phyloP scores from a whole-genome alignment of 2,113 vertebrate genomes.

The Pontoporia blainvillei region DNA sequence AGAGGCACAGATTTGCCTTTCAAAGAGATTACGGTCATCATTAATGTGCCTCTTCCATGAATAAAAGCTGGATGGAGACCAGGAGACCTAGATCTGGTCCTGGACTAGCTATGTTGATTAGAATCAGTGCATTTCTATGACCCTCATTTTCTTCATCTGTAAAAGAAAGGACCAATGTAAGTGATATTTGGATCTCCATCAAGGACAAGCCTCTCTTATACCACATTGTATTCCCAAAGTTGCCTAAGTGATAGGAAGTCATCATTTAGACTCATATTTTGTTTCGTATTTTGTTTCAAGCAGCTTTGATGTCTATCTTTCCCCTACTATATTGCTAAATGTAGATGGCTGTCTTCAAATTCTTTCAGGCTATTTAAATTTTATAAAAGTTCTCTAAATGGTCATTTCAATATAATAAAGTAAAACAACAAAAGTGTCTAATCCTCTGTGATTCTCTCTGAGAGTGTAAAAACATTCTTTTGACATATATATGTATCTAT shows the following conservation, averaged over 20 bases:
- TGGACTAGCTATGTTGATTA: neutral
- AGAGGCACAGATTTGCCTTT: neutral
- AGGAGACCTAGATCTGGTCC: neutral
- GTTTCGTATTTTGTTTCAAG: neutral
- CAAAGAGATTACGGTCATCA: neutral
- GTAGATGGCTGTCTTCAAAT: neutral
- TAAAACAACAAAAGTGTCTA: neutral
- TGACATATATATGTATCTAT: neutral
- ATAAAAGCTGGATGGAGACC: neutral
- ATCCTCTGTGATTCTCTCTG: neutral
- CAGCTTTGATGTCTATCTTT: neutral
- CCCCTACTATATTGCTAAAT: neutral
- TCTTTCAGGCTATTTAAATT: neutral
- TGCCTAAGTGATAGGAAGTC: neutral
- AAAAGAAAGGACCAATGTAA: neutral
- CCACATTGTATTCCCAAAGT: neutral
- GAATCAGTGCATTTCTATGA: neutral
- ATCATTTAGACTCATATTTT: neutral
- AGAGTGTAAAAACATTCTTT: neutral
- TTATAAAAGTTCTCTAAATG: slow-evolving; percentile 2
- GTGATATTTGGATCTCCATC: neutral
- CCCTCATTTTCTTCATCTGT: neutral
- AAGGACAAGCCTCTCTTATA: neutral
- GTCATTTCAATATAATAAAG: neutral
- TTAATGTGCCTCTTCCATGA: neutral